Conservation (phyloP, 2,888 invertebrate genomes). For the Heteropelma amictum region DNA sequence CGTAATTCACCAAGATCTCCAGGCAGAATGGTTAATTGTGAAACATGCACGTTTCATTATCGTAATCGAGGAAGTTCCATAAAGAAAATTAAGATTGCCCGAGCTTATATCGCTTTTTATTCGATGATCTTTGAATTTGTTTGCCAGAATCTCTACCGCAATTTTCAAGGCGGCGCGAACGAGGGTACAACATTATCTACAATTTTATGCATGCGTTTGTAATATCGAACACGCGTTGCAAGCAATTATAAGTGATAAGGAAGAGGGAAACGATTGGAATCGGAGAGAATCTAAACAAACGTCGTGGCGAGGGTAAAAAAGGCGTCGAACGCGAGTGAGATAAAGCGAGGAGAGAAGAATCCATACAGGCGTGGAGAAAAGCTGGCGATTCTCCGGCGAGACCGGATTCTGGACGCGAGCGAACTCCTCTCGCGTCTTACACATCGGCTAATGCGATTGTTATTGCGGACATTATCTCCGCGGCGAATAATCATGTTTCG, state of each 20-base stretch:
- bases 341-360: neutral
- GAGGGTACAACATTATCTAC: too few species aligned
- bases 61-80: too few species aligned
- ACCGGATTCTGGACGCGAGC: slow-evolving; percentile 66
- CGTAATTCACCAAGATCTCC: too few species aligned
- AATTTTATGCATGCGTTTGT: too few species aligned
- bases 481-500: slow-evolving; percentile 73
- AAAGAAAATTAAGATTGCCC: too few species aligned
- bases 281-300: neutral
- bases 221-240: too few species aligned
- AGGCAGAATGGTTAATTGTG: too few species aligned
- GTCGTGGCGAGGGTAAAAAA: neutral
- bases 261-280: neutral
- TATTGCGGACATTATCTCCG: slow-evolving; percentile 74
- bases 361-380: slow-evolving; percentile 53
- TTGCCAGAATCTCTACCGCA: too few species aligned
- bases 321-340: neutral
- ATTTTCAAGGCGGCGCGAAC: too few species aligned
- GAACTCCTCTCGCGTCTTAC: slow-evolving; percentile 55
- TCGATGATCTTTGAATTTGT: too few species aligned
- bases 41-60: too few species aligned
- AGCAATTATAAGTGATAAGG: neutral
- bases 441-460: slow-evolving; percentile 75
- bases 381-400: slow-evolving; percentile 59
- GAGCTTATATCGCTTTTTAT: too few species aligned